Evolutionary conservation across 2,797 vertebrate species (phyloP).

Genomic region (Tympanoctomys barrerae): DNA sequence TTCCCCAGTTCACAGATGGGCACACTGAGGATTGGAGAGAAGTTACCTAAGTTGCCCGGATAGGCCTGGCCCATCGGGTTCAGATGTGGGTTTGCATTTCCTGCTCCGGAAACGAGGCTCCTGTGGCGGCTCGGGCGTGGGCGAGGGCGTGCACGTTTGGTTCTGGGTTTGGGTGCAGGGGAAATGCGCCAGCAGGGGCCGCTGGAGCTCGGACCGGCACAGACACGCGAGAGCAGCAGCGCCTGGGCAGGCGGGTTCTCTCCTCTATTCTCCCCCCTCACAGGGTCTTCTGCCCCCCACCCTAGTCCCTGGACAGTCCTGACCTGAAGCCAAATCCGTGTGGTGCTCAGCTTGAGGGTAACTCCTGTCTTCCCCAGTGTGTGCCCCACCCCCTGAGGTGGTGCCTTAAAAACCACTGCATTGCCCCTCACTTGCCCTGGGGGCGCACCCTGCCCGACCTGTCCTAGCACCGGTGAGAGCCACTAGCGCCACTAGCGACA

Average conservation of each 20-base stretch:
- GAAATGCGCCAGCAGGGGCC: background rate
- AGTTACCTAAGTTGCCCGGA: background rate
- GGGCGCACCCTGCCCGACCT: too few species aligned
- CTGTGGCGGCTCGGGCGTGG: background rate
- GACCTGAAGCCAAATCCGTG: background rate
- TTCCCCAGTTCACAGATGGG: conserved; percentile 13
- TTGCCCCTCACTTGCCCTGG: rapidly evolving
- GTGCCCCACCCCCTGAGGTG: background rate
- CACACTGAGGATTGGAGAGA: background rate
- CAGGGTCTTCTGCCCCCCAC: background rate
- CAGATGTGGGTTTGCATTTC: background rate
- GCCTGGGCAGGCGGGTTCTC: background rate
- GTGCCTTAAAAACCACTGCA: background rate
- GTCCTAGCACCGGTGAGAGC: background rate
- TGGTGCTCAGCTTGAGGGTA: background rate
- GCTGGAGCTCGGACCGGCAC: too few species aligned
- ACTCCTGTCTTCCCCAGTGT: background rate
- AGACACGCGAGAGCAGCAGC: background rate
- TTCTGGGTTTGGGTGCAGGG: conserved; percentile 9
- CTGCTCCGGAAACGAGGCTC: background rate
- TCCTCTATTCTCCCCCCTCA: background rate
- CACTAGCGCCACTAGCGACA: too few species aligned
- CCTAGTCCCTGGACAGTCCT: background rate
- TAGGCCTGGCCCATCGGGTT: background rate
- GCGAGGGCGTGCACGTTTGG: background rate